Percentiles rank a stretch among this genome's conserved stretches.
These are phyloP conservation scores for Tapera naevia DNA, from an alignment of 2,797 vertebrate species.

Conservation along the genomic window DNA sequence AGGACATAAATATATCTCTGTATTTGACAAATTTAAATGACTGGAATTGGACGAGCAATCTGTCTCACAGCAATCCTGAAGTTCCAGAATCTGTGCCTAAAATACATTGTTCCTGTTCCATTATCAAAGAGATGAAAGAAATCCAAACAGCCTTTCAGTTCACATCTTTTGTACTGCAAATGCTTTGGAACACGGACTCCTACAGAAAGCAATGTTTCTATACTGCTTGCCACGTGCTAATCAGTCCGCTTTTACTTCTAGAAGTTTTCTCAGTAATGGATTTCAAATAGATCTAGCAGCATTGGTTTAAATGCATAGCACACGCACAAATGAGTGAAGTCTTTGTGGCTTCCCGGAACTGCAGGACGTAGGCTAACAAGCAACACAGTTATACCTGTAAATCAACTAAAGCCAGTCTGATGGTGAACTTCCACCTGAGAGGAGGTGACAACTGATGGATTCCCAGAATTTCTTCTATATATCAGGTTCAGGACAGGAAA, in stretches of 20 bases:
- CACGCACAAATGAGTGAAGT: fast-evolving
- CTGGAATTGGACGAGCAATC: background rate
- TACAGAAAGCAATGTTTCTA: background rate
- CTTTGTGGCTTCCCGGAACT: background rate
- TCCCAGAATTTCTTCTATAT: background rate
- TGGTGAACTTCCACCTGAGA: background rate
- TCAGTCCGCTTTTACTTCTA: background rate
- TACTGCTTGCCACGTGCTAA: background rate
- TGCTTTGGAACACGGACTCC: background rate
- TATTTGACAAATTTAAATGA: background rate
- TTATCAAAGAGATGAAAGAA: background rate
- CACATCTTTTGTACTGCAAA: background rate
- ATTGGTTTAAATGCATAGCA: background rate
- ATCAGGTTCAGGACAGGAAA: background rate
- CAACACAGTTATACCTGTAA: background rate
- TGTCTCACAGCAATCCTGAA: background rate
- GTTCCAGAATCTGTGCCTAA: background rate
- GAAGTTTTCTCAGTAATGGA: background rate
- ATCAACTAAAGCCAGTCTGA: background rate
- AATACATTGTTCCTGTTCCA: background rate
- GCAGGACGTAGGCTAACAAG: background rate
- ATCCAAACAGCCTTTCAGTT: background rate
- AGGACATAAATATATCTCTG: background rate
- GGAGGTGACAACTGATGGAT: background rate
- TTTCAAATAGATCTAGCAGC: background rate